These are phyloP conservation scores for Apoda limacodes DNA, from an alignment of 2,888 invertebrate genomes.

Conservation along the genomic window DNA sequence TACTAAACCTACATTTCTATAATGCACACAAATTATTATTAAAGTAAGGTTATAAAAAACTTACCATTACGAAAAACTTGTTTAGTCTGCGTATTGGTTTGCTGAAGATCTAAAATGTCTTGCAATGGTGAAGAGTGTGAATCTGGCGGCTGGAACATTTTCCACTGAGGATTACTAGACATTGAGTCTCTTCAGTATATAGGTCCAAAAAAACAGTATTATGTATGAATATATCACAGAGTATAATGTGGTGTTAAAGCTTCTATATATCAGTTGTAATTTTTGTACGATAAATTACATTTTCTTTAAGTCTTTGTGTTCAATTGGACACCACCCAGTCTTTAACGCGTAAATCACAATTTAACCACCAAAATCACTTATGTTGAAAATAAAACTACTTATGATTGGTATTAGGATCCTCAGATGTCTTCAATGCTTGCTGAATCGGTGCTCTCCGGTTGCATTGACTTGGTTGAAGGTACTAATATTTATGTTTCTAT, in stretches of 20 bases:
- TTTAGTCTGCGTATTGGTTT: slow-evolving; percentile 64
- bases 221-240: slow-evolving; percentile 63
- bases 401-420: slow-evolving; percentile 70
- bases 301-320: slow-evolving; percentile 45
- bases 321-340: slow-evolving; percentile 41
- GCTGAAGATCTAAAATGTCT: slow-evolving; percentile 82
- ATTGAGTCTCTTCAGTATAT: slow-evolving; percentile 66
- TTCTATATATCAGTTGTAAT: slow-evolving; percentile 35
- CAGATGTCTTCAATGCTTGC: slow-evolving; percentile 93
- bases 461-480: slow-evolving; percentile 45
- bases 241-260: slow-evolving; percentile 47
- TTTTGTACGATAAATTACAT: slow-evolving; percentile 59
- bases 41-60: slow-evolving; percentile 21
- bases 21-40: slow-evolving; percentile 7
- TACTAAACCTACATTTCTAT: slow-evolving; percentile 1
- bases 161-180: slow-evolving; percentile 91
- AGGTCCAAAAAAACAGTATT: slow-evolving; percentile 47
- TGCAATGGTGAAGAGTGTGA: slow-evolving; percentile 86
- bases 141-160: slow-evolving; percentile 91
- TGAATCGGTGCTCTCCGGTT: slow-evolving; percentile 76
- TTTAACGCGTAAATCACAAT: slow-evolving; percentile 42
- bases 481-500: slow-evolving; percentile 3
- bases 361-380: slow-evolving; percentile 50
- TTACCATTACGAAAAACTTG: slow-evolving; percentile 69
- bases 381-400: slow-evolving; percentile 65